Conservation (phyloP, 2,888 invertebrate species). For the Ormia ochracea region DNA sequence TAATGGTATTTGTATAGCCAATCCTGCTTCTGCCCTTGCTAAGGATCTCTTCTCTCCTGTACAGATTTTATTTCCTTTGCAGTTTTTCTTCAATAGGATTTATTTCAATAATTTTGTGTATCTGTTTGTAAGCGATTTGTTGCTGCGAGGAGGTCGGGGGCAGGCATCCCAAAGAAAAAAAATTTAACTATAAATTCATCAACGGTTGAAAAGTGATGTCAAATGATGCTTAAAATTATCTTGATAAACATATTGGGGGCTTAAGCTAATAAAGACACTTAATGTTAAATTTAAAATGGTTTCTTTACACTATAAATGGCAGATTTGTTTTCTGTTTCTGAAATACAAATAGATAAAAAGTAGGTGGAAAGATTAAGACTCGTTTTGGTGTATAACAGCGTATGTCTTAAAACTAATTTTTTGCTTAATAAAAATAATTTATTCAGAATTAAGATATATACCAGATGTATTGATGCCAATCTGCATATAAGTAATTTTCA, state of each 20-base stretch:
- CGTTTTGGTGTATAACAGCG: too few species aligned
- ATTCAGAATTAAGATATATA: too few species aligned
- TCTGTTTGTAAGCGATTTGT: conserved; percentile 70
- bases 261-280: conserved; percentile 42
- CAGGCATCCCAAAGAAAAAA: conserved; percentile 34
- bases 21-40: conserved; percentile 48
- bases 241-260: conserved; percentile 46
- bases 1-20: conserved; percentile 73
- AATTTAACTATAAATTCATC: conserved; percentile 63
- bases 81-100: conserved; percentile 68
- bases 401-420: too few species aligned
- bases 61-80: conserved; percentile 18
- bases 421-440: too few species aligned
- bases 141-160: not conserved
- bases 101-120: conserved; percentile 7
- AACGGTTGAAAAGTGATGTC: conserved; percentile 71
- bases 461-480: too few species aligned
- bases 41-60: not conserved
- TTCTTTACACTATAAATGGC: not conserved
- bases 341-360: not conserved
- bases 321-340: conserved; percentile 2
- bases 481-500: too few species aligned
- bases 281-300: not conserved
- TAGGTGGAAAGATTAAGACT: too few species aligned
- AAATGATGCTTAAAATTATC: conserved; percentile 69